A percentile compares a stretch with the other conserved stretches of the same genome.
These are phyloP conservation scores for Monomorium pharaonis DNA, from an alignment of 1,140 invertebrate genomes.

Conservation along the genomic window DNA sequence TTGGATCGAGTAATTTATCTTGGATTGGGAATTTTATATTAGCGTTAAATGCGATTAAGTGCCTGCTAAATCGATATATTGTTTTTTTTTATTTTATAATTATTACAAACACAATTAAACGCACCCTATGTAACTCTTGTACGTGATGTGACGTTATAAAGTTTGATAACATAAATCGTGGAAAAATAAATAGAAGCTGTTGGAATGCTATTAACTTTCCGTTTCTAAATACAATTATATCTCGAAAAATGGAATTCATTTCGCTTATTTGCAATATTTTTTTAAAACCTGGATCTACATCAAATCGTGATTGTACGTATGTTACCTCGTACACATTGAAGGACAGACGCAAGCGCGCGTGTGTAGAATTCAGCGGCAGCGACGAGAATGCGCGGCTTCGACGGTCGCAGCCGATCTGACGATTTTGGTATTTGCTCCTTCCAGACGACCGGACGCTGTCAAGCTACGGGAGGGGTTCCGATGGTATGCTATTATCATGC, in stretches of 20 bases:
- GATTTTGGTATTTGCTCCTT: constrained; percentile 78
- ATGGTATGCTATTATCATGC: constrained; percentile 82
- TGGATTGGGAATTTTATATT: constrained; percentile 25
- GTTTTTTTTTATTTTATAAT: not conserved
- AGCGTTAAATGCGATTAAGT: not conserved
- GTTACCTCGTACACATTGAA: not conserved
- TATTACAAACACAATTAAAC: not conserved
- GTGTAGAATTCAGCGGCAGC: constrained; percentile 9
- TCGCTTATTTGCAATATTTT: not conserved
- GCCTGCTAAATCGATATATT: not conserved
- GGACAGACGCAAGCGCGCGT: not conserved
- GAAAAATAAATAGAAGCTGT: not conserved
- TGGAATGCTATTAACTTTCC: not conserved
- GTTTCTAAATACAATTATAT: not conserved
- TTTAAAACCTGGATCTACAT: not conserved
- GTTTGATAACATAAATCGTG: not conserved
- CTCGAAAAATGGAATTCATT: not conserved
- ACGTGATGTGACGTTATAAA: not conserved
- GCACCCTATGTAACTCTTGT: not conserved
- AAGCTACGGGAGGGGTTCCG: constrained; percentile 68
- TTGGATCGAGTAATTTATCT: not conserved
- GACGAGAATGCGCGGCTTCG: not conserved
- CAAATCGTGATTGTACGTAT: not conserved
- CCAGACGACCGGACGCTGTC: constrained; percentile 76
- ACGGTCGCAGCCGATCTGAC: constrained; percentile 48